These are phyloP conservation scores for Oreotrochilus melanogaster DNA, from an alignment of 2,113 vertebrate genomes.

Conservation along the genomic window DNA sequence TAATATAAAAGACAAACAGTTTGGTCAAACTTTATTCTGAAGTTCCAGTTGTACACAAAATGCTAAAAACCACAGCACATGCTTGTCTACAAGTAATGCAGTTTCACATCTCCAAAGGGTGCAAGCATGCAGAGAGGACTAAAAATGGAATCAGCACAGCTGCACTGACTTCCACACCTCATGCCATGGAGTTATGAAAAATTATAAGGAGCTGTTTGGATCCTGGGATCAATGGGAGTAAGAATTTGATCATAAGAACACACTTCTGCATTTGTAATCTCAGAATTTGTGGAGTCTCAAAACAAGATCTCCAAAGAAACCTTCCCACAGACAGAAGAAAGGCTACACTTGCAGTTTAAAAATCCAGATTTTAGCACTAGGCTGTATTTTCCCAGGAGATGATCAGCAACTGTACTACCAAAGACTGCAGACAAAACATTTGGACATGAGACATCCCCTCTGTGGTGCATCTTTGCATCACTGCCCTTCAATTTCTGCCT, in stretches of 20 bases:
- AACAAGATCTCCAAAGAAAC: neutral
- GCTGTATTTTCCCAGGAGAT: neutral
- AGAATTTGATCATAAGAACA: neutral
- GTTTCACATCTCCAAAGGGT: neutral
- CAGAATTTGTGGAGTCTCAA: neutral
- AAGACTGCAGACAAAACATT: neutral
- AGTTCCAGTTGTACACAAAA: neutral
- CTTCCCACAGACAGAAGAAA: neutral
- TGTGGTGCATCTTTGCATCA: neutral
- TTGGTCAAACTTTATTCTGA: neutral
- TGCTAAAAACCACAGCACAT: neutral
- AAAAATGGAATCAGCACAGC: neutral
- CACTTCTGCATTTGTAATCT: neutral
- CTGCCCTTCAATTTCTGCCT: neutral
- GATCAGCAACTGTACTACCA: neutral
- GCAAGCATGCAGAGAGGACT: neutral
- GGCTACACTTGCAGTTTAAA: neutral
- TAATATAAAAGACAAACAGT: neutral
- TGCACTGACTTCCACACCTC: neutral
- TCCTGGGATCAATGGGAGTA: neutral
- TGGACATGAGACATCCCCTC: neutral
- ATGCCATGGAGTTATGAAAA: neutral
- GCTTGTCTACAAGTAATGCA: neutral
- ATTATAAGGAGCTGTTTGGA: neutral
- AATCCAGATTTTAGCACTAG: neutral